Evolutionary conservation across 1,140 invertebrate species (phyloP).

Genomic region (Bombus sibiricus): DNA sequence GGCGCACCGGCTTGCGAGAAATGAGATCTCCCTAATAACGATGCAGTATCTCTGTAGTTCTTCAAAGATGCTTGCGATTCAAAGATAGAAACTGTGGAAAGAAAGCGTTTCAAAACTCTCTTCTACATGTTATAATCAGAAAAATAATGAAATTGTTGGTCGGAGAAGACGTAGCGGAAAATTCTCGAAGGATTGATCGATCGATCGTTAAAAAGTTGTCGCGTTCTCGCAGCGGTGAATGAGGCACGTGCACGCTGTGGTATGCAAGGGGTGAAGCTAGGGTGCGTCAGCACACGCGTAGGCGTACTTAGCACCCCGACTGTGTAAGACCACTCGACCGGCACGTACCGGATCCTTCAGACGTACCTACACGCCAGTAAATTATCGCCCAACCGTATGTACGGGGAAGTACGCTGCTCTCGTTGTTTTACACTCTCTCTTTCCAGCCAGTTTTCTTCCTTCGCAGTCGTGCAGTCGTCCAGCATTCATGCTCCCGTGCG

Average conservation of each 20-base stretch:
- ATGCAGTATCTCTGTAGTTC: too few species aligned
- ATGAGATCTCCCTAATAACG: neutral
- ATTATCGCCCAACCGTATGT: slow-evolving; percentile 52
- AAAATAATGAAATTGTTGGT: too few species aligned
- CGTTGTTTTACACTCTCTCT: slow-evolving; percentile 48
- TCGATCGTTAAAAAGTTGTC: neutral
- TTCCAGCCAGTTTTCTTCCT: neutral
- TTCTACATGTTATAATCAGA: too few species aligned
- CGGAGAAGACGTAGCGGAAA: too few species aligned
- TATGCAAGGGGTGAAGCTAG: neutral
- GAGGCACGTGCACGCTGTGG: slow-evolving; percentile 27
- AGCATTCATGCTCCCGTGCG: neutral
- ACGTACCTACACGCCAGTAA: slow-evolving; percentile 63
- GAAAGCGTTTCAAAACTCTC: too few species aligned
- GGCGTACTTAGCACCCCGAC: slow-evolving; percentile 68
- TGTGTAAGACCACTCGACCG: slow-evolving; percentile 66
- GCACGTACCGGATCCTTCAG: slow-evolving; percentile 72
- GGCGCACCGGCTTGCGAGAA: neutral
- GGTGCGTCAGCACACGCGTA: slow-evolving; percentile 63
- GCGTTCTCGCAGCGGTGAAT: neutral
- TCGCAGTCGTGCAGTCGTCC: neutral
- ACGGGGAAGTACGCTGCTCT: slow-evolving; percentile 30
- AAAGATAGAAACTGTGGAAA: too few species aligned
- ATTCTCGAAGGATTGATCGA: neutral
- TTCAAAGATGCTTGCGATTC: too few species aligned